These are phyloP conservation scores for Mola mola DNA, from an alignment of 2,113 vertebrate species.

Conservation along the genomic window DNA sequence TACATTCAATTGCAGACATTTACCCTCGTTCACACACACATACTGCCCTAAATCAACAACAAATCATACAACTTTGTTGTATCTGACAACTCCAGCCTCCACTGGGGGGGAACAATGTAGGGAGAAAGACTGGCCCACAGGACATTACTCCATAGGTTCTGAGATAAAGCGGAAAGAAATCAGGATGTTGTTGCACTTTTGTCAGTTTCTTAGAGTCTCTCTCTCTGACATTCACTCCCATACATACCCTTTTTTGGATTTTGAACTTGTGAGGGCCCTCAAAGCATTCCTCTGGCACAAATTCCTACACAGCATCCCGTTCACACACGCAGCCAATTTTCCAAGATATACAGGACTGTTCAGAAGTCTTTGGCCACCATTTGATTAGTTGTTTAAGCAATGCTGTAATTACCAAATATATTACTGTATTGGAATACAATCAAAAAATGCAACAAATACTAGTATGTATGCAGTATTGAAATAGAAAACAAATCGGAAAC, in stretches of 20 bases:
- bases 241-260: constrained; percentile 9
- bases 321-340: constrained; percentile 4
- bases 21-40: too few species aligned
- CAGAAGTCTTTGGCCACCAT: too few species aligned
- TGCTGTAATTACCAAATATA: too few species aligned
- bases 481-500: too few species aligned
- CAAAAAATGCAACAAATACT: too few species aligned
- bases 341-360: neutral
- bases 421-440: too few species aligned
- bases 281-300: constrained; percentile 15
- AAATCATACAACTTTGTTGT: constrained; percentile 38
- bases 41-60: constrained; percentile 58
- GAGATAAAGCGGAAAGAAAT: constrained; percentile 45
- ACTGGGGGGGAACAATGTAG: constrained; percentile 30
- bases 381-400: too few species aligned
- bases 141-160: constrained; percentile 53
- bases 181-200: constrained; percentile 47
- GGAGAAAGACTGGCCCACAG: constrained; percentile 60
- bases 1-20: constrained; percentile 1
- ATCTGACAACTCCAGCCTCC: constrained; percentile 57
- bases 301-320: constrained; percentile 7
- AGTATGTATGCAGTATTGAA: too few species aligned
- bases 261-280: constrained; percentile 16
- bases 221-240: neutral
- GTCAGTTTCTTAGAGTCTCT: constrained; percentile 33